A percentile compares a stretch with the other conserved stretches of the same genome.
Conservation (phyloP, 2,113 vertebrate species). For the Martes martes region DNA sequence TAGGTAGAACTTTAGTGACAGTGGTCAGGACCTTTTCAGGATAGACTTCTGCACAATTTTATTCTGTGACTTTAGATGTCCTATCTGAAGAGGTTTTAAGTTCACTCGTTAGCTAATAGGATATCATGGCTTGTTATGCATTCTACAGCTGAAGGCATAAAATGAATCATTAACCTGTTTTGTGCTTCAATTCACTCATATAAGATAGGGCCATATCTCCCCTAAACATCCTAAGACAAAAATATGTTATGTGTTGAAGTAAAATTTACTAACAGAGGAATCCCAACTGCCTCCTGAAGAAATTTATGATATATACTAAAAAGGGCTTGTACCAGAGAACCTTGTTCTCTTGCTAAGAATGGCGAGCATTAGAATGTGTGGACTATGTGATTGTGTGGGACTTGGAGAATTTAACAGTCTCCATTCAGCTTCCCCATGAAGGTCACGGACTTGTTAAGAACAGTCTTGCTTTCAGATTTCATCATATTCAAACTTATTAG, state of each 20-base stretch:
- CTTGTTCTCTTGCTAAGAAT: slow-evolving; percentile 29
- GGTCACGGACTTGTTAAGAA: slow-evolving; percentile 39
- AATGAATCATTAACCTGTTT: slow-evolving; percentile 15
- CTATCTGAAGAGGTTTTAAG: neutral
- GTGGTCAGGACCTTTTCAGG: neutral
- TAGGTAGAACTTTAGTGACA: neutral
- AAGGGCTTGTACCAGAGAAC: slow-evolving; percentile 11
- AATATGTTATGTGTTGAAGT: slow-evolving; percentile 7
- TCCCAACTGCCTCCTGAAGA: neutral
- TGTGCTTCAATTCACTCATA: slow-evolving; percentile 39
- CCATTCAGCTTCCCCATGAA: neutral
- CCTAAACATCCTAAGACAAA: neutral
- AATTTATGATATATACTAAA: neutral
- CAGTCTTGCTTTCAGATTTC: slow-evolving; percentile 43
- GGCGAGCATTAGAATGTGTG: neutral
- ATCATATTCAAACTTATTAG: slow-evolving; percentile 46
- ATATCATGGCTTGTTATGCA: neutral
- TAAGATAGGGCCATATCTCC: neutral
- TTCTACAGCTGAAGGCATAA: neutral
- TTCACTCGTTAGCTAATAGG: neutral
- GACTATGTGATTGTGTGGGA: neutral
- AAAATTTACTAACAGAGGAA: slow-evolving; percentile 31
- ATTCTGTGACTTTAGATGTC: neutral
- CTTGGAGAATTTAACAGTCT: slow-evolving; percentile 6
- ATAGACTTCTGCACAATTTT: slow-evolving; percentile 29